phyloP scores from a whole-genome alignment of 2,113 vertebrate genomes.

The Caloenas nicobarica region DNA sequence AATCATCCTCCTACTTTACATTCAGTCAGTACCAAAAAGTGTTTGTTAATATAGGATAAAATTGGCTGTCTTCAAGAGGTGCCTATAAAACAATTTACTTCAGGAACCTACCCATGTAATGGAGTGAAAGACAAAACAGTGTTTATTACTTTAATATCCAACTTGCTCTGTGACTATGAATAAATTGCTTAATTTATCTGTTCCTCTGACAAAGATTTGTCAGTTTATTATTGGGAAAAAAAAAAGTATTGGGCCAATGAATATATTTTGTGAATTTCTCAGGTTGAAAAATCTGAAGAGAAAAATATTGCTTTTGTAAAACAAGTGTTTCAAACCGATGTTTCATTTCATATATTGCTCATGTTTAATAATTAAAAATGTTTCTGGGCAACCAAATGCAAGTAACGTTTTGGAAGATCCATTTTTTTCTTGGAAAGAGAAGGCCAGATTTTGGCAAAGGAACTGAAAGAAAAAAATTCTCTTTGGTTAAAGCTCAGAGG shows the following conservation, averaged over 20 bases:
- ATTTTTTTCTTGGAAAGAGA: not conserved
- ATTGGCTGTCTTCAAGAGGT: not conserved
- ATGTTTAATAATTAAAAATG: not conserved
- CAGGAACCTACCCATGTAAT: not conserved
- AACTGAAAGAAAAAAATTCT: not conserved
- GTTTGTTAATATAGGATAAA: not conserved
- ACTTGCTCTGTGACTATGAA: not conserved
- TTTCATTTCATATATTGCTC: not conserved
- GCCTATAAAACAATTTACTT: not conserved
- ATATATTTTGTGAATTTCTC: not conserved
- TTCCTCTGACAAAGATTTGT: not conserved
- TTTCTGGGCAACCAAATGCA: not conserved
- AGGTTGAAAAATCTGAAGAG: not conserved
- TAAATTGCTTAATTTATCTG: not conserved
- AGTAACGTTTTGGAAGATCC: not conserved
- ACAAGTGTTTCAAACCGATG: not conserved
- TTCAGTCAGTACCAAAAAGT: not conserved
- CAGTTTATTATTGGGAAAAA: not conserved
- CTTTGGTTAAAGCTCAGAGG: not conserved
- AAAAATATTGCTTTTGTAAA: not conserved
- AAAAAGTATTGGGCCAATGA: not conserved
- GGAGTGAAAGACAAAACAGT: not conserved
- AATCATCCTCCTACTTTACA: not conserved
- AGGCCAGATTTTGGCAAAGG: not conserved
- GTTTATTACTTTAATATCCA: not conserved